Evolutionary conservation across 2,888 invertebrate species (phyloP).

Genomic region (Drosophila colorata): DNA sequence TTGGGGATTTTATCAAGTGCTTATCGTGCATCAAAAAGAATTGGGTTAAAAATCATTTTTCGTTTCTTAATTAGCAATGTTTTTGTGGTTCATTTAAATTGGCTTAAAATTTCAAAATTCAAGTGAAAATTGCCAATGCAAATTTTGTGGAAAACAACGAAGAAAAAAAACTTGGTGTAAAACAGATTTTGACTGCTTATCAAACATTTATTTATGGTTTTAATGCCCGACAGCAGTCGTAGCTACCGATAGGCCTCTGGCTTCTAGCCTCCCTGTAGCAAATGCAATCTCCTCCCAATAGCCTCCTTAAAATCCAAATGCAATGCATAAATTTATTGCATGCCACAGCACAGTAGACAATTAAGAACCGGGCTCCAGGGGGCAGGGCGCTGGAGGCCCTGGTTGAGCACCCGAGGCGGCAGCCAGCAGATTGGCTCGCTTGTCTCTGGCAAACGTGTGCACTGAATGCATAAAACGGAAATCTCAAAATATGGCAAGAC

Average conservation of each 20-base stretch:
- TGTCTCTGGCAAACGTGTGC: constrained; percentile 73
- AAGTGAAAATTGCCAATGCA: constrained; percentile 25
- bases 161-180: constrained; percentile 2
- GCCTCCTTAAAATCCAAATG: constrained; percentile 68
- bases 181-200: constrained; percentile 63
- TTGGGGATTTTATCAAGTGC: constrained; percentile 23
- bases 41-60: neutral
- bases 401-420: constrained; percentile 25
- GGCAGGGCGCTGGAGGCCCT: neutral
- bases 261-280: constrained; percentile 9
- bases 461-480: constrained; percentile 76
- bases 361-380: constrained; percentile 56
- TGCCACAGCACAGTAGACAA: constrained; percentile 68
- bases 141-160: constrained; percentile 15
- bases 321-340: constrained; percentile 79
- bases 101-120: constrained; percentile 3
- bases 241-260: constrained; percentile 33
- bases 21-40: constrained; percentile 3
- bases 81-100: constrained; percentile 13
- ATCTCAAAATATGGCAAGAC: constrained; percentile 53
- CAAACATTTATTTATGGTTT: constrained; percentile 76
- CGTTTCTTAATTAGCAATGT: neutral
- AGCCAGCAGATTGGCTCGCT: constrained; percentile 70
- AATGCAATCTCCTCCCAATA: constrained; percentile 32
- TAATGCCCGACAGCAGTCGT: constrained; percentile 28